phyloP scores from a whole-genome alignment of 2,797 vertebrate species.

The Cyprinella venusta region DNA sequence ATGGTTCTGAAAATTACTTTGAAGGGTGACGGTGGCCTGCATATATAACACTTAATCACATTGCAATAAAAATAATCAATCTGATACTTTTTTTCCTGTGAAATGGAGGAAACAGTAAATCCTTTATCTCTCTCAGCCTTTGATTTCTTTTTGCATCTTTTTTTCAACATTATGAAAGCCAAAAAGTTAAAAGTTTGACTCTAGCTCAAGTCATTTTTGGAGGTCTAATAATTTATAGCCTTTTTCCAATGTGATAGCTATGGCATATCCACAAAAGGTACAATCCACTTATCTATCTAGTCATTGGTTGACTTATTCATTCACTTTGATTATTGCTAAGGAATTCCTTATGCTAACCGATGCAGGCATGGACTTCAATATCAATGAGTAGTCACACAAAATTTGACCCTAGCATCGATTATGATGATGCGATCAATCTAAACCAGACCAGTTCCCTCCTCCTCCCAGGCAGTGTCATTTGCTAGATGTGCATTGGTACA shows the following conservation, averaged over 20 bases:
- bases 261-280: not conserved
- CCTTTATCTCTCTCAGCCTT: not conserved
- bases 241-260: not conserved
- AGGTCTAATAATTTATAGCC: not conserved
- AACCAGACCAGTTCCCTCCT: slow-evolving; percentile 52
- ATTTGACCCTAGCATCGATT: slow-evolving; percentile 41
- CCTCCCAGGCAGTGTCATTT: slow-evolving; percentile 61
- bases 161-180: not conserved
- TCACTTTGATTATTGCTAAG: not conserved
- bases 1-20: not conserved
- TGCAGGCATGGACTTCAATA: not conserved
- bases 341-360: not conserved
- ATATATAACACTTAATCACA: no score
- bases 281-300: not conserved
- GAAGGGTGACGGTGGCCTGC: not conserved
- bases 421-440: slow-evolving; percentile 62
- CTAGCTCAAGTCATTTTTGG: not conserved
- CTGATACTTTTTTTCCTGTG: not conserved
- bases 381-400: slow-evolving; percentile 10
- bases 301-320: not conserved
- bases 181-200: not conserved
- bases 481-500: slow-evolving; percentile 38
- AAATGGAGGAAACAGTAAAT: not conserved
- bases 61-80: not conserved
- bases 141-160: not conserved